Evolutionary conservation across 2,113 vertebrate species (phyloP).

Genomic region (Vidua macroura): DNA sequence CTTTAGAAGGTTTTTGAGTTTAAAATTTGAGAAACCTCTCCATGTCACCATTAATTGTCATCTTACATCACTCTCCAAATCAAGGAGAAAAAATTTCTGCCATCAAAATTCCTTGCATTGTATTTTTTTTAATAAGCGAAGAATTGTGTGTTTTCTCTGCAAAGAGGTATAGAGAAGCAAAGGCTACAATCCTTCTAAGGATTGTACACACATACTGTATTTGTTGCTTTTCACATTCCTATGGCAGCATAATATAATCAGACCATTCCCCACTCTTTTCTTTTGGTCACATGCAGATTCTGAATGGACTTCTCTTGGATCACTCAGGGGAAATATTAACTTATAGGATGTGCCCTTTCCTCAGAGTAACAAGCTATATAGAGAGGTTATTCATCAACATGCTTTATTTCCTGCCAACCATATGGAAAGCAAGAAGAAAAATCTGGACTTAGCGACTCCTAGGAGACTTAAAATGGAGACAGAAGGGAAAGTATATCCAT

Average conservation of each 20-base stretch:
- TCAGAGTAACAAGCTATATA: conserved; percentile 51
- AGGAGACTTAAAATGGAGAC: conserved; percentile 58
- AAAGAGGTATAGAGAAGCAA: not conserved
- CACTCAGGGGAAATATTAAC: conserved; percentile 3
- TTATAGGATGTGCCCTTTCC: conserved; percentile 61
- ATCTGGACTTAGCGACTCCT: conserved; percentile 55
- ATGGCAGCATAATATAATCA: not conserved
- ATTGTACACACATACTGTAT: not conserved
- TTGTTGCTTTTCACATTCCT: conserved; percentile 2
- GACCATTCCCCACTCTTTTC: not conserved
- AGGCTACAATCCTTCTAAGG: not conserved
- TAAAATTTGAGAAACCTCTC: not conserved
- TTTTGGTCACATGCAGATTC: conserved; percentile 20
- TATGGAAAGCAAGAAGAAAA: conserved; percentile 54
- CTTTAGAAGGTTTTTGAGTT: not conserved
- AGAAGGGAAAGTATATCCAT: conserved; percentile 49
- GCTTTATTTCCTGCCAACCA: conserved; percentile 62
- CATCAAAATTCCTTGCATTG: not conserved
- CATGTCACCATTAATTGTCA: not conserved
- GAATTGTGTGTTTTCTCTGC: not conserved
- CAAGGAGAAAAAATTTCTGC: not conserved
- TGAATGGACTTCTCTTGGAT: not conserved
- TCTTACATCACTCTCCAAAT: not conserved
- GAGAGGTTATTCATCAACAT: conserved; percentile 36
- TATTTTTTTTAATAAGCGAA: not conserved